Percentiles rank a stretch among this genome's conserved stretches.
Evolutionary conservation across 2,113 vertebrate species (phyloP).

Genomic region (Mugil cephalus): DNA sequence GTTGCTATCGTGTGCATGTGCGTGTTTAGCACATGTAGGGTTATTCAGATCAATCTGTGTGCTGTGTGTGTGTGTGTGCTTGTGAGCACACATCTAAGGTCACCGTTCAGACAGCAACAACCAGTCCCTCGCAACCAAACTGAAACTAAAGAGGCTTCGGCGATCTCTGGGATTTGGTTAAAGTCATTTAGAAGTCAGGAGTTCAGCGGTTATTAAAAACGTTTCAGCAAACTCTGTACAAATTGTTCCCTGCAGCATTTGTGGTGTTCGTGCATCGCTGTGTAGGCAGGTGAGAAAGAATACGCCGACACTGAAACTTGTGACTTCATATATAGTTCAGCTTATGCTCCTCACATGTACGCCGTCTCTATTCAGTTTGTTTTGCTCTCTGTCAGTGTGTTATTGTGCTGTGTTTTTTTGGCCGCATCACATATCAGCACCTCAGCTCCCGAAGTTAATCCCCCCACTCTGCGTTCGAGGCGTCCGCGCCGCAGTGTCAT

Average conservation of each 20-base stretch:
- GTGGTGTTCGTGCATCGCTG: slow-evolving; percentile 3
- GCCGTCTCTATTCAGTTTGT: not conserved
- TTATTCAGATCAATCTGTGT: slow-evolving; percentile 15
- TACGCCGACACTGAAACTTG: not conserved
- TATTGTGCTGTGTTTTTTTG: not conserved
- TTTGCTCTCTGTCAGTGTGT: not conserved
- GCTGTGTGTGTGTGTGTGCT: slow-evolving; percentile 24
- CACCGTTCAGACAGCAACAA: not conserved
- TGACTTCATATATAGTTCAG: not conserved
- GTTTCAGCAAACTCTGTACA: slow-evolving; percentile 1
- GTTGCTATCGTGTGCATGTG: slow-evolving; percentile 27
- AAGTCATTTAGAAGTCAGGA: slow-evolving; percentile 1
- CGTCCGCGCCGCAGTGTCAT: slow-evolving; percentile 42
- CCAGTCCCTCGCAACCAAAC: slow-evolving; percentile 9
- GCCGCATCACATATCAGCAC: slow-evolving; percentile 11
- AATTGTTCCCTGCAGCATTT: not conserved
- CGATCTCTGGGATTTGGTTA: not conserved
- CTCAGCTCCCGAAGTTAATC: slow-evolving; percentile 49
- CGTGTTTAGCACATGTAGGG: slow-evolving; percentile 23
- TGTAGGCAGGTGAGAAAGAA: slow-evolving; percentile 3
- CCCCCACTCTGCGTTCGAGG: slow-evolving; percentile 26
- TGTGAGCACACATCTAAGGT: no score
- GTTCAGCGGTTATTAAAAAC: not conserved
- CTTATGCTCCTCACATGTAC: not conserved
- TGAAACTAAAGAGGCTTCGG: not conserved